phyloP scores from a whole-genome alignment of 2,113 vertebrate genomes.

The Malurus alboscapulatus region DNA sequence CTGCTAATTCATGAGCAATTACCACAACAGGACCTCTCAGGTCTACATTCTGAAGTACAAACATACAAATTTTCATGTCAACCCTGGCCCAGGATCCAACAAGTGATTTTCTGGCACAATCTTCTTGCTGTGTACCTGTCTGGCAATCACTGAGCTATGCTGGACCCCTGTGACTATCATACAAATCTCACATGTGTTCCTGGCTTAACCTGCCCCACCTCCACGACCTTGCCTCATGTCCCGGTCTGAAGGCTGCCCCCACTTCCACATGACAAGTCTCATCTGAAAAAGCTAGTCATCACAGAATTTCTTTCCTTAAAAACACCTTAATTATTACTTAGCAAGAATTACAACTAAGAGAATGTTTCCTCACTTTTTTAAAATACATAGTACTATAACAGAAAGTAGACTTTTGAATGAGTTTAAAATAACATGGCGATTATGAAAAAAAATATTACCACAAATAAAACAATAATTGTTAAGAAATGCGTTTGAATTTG shows the following conservation, averaged over 20 bases:
- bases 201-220: not conserved
- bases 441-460: not conserved
- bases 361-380: not conserved
- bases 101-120: not conserved
- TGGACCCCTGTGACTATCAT: fast-evolving
- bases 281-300: not conserved
- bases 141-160: fast-evolving
- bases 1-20: not conserved
- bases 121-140: not conserved
- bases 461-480: not conserved
- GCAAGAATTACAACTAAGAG: not conserved
- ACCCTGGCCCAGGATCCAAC: not conserved
- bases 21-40: fast-evolving
- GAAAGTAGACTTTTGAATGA: not conserved
- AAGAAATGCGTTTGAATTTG: not conserved
- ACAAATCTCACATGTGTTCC: fast-evolving
- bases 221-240: not conserved
- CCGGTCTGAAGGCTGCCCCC: not conserved
- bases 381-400: not conserved
- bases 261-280: not conserved
- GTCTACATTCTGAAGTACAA: not conserved
- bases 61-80: not conserved
- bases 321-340: not conserved
- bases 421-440: not conserved
- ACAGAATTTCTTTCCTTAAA: not conserved